A percentile compares a stretch with the other conserved stretches of the same genome.
These are phyloP conservation scores for Labroides dimidiatus DNA, from an alignment of 2,797 vertebrate species.

Conservation along the genomic window DNA sequence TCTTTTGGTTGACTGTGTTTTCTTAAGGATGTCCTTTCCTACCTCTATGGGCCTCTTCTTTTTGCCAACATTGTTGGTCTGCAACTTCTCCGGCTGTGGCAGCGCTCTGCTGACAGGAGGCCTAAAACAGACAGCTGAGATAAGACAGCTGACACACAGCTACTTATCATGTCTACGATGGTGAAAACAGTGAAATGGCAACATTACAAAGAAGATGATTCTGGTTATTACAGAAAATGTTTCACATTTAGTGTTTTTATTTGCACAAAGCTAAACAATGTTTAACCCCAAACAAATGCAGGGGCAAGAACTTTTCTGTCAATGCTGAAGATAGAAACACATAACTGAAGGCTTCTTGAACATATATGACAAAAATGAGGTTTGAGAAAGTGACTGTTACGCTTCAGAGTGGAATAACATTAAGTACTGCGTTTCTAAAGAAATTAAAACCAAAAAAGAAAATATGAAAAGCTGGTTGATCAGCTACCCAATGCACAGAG, in stretches of 20 bases:
- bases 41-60: conserved; percentile 98
- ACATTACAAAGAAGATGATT: conserved; percentile 8
- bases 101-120: conserved; percentile 97
- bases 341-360: neutral
- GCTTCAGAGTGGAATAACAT: neutral
- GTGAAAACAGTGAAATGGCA: conserved; percentile 5
- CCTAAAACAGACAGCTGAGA: conserved; percentile 89
- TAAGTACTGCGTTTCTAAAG: neutral
- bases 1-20: conserved; percentile 1
- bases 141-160: conserved; percentile 73
- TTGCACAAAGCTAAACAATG: neutral
- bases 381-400: conserved; percentile 4
- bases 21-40: conserved; percentile 22
- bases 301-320: neutral
- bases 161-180: conserved; percentile 32
- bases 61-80: conserved; percentile 98
- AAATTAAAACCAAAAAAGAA: neutral
- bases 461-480: neutral
- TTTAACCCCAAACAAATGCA: neutral
- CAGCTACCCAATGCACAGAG: too few relatives aligned
- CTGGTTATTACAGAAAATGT: neutral
- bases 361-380: neutral
- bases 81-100: conserved; percentile 96
- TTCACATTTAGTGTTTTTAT: neutral
- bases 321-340: neutral